A percentile compares a stretch with the other conserved stretches of the same genome.
These are phyloP conservation scores for Holacanthella duospinosa DNA, from an alignment of 2,888 invertebrate genomes.

Conservation along the genomic window DNA sequence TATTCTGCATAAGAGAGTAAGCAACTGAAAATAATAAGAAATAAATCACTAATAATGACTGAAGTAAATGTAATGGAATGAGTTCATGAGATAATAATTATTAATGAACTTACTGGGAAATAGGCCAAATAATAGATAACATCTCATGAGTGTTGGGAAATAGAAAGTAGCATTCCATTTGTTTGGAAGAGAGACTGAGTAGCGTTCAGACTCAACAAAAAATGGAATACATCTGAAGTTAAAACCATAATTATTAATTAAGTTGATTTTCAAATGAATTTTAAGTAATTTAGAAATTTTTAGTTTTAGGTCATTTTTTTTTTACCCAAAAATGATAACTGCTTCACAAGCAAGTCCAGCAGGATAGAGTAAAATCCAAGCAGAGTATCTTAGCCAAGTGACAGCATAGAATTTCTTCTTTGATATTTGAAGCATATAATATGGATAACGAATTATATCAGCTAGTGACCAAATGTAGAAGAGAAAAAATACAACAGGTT, in stretches of 20 bases:
- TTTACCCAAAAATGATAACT: slow-evolving; percentile 55
- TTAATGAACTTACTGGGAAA: slow-evolving; percentile 55
- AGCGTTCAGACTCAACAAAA: slow-evolving; percentile 70
- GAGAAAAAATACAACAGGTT: slow-evolving; percentile 78
- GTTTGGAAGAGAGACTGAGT: slow-evolving; percentile 70
- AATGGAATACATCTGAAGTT: slow-evolving; percentile 65
- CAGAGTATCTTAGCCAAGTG: slow-evolving; percentile 81
- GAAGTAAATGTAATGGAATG: slow-evolving; percentile 2
- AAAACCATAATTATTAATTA: no score
- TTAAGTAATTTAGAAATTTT: not conserved
- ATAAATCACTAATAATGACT: no score
- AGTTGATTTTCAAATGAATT: slow-evolving; percentile 21
- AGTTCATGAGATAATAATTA: slow-evolving; percentile 3
- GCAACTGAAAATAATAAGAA: slow-evolving; percentile 52
- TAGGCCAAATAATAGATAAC: slow-evolving; percentile 64
- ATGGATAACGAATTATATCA: slow-evolving; percentile 80
- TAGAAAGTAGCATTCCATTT: slow-evolving; percentile 74
- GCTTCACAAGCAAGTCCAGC: slow-evolving; percentile 80
- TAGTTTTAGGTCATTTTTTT: slow-evolving; percentile 7
- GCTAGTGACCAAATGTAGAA: slow-evolving; percentile 70
- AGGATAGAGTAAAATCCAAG: slow-evolving; percentile 91
- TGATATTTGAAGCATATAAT: slow-evolving; percentile 71
- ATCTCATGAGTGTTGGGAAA: slow-evolving; percentile 64
- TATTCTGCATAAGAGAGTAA: slow-evolving; percentile 69
- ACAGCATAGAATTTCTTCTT: slow-evolving; percentile 61